These are phyloP conservation scores for Mus minutoides DNA, from an alignment of 2,797 vertebrate species.

Conservation along the genomic window DNA sequence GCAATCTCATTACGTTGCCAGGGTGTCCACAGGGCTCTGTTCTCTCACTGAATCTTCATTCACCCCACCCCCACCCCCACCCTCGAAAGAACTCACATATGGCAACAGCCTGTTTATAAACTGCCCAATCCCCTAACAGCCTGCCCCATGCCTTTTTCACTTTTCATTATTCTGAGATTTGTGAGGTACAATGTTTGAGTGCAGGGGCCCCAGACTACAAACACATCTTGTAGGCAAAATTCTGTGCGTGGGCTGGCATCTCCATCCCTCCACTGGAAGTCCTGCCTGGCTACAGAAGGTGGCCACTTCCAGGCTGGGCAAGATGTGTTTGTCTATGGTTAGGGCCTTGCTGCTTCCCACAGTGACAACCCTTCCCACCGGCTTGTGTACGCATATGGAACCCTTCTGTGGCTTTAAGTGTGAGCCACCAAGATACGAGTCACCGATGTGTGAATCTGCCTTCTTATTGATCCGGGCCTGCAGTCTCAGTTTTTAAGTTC, in stretches of 20 bases:
- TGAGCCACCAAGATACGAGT: neutral
- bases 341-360: neutral
- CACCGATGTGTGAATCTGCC: neutral
- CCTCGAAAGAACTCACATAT: neutral
- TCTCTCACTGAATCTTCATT: neutral
- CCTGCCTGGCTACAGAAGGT: no score
- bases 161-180: neutral
- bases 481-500: neutral
- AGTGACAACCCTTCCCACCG: neutral
- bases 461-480: neutral
- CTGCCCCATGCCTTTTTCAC: neutral
- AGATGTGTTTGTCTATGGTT: neutral
- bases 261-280: no score
- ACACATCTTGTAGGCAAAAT: neutral
- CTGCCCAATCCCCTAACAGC: neutral
- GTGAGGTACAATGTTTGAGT: neutral
- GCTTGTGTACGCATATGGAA: neutral
- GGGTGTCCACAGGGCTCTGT: neutral
- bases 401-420: neutral
- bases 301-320: neutral
- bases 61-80: rapidly evolving
- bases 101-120: neutral
- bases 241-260: no score
- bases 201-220: neutral
- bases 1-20: neutral